A percentile compares a stretch with the other conserved stretches of the same genome.
phyloP scores from a whole-genome alignment of 2,888 invertebrate species.

The Hetaerina titia region DNA sequence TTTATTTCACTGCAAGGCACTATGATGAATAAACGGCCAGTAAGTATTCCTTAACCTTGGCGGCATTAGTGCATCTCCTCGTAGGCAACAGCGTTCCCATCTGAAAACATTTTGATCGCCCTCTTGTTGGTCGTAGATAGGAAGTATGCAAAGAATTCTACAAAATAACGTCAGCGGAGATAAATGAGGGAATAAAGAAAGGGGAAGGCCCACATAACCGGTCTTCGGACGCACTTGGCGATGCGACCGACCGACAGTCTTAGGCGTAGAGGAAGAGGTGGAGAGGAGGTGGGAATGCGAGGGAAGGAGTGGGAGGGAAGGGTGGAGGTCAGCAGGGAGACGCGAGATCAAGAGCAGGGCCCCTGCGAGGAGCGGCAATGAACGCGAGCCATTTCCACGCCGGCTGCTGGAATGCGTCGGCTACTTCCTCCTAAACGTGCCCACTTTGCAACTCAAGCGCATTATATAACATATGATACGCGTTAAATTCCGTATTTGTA shows the following conservation, averaged over 20 bases:
- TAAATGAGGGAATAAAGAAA: not conserved
- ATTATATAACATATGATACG: too few species aligned
- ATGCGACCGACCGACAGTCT: not conserved
- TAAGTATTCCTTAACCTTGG: not conserved
- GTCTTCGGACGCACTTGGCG: not conserved
- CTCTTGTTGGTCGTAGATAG: not conserved
- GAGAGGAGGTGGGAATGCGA: not conserved
- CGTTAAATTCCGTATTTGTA: too few species aligned
- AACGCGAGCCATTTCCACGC: not conserved
- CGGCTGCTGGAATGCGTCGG: not conserved
- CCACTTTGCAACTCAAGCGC: too few species aligned
- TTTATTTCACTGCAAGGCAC: too few species aligned
- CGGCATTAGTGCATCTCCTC: not conserved
- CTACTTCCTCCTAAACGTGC: not conserved
- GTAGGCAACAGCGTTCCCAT: not conserved
- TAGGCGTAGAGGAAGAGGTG: not conserved
- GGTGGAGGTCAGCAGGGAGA: not conserved
- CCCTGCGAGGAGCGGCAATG: not conserved
- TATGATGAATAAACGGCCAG: too few species aligned
- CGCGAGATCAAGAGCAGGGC: not conserved
- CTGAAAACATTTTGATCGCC: not conserved
- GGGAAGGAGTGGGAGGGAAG: not conserved
- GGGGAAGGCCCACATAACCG: conserved; percentile 12
- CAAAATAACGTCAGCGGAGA: not conserved
- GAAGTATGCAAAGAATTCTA: conserved; percentile 11